These are phyloP conservation scores for Premnoplex brunnescens DNA, from an alignment of 2,797 vertebrate species.

Conservation along the genomic window DNA sequence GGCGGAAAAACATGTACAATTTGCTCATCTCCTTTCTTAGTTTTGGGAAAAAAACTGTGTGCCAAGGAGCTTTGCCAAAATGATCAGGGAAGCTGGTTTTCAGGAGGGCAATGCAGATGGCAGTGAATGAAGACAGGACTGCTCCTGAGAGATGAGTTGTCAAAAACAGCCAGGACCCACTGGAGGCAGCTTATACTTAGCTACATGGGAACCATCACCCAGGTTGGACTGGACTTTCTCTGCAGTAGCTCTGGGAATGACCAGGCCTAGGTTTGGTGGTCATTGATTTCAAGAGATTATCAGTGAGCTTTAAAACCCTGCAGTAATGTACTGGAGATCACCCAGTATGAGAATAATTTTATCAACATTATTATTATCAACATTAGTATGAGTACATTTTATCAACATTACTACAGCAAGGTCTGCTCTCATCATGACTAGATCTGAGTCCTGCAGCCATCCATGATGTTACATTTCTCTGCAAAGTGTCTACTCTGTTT, in stretches of 20 bases:
- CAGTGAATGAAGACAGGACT: neutral
- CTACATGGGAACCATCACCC: neutral
- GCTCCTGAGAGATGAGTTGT: neutral
- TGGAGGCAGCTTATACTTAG: fast-evolving
- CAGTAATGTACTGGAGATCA: neutral
- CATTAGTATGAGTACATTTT: neutral
- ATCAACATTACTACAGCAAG: neutral
- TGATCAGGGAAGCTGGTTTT: neutral
- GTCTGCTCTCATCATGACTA: neutral
- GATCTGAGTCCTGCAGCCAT: neutral
- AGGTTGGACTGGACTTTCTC: neutral
- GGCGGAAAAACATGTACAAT: neutral
- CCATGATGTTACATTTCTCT: neutral
- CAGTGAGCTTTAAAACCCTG: neutral
- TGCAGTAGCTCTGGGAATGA: neutral
- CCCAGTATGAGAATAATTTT: neutral
- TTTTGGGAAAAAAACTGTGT: neutral
- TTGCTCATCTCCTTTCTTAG: neutral
- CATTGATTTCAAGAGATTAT: neutral
- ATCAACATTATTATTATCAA: neutral
- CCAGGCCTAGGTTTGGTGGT: neutral
- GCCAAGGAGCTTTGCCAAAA: neutral
- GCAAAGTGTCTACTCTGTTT: neutral
- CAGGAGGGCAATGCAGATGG: neutral
- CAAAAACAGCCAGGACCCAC: neutral